Evolutionary conservation across 1,140 invertebrate species (phyloP), one percentile per base, ranked within the genome.

Genomic region (Proales similis): DNA sequence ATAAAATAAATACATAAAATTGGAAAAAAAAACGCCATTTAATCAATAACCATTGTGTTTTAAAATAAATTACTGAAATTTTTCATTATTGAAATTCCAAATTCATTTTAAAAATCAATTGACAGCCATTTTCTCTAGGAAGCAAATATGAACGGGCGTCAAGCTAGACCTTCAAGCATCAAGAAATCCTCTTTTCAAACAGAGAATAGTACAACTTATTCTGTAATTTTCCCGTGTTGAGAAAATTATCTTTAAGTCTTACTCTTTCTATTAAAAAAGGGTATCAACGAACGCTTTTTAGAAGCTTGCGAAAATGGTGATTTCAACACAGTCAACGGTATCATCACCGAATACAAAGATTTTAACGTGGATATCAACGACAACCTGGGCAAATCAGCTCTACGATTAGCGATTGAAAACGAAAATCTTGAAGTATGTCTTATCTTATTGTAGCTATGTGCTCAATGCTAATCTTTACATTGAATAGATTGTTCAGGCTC

Each of bases 341-440:
- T 72, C 14, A 51, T 74, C 4, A 65, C 70, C 7, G 70, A 72
- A 39, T 66, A 72, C 27, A 62, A 65, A 0, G 64, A 68, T 19
- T 68, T 74, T 48, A 70, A 69, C 63, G 67, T 72, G 1, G 69
- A 74, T 62, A 70, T 68, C 47, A 68, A 63, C 45, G 71, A 74
- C 53, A 70, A 71, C 20, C 57, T 74, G 20, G 71, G 71, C 6
- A 61, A 71, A 14, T 71, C 71, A 7, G 70, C 72, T 0, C 53
- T 74, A 4, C 66, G 68, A 17, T 48, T 74, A 7, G 72, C 72
- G 12, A 70, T 72, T 6, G 71, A 69, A 43, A 71, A 72, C 64
- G 72, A 74, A 65, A 70, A 74, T 48, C 47, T 72, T 11, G 72
- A 72, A 69, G 69, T 73, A 45, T 70, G 70, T 38, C 70, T 73